Evolutionary conservation across 2,797 vertebrate species (phyloP).

Genomic region (Antennarius maculatus): DNA sequence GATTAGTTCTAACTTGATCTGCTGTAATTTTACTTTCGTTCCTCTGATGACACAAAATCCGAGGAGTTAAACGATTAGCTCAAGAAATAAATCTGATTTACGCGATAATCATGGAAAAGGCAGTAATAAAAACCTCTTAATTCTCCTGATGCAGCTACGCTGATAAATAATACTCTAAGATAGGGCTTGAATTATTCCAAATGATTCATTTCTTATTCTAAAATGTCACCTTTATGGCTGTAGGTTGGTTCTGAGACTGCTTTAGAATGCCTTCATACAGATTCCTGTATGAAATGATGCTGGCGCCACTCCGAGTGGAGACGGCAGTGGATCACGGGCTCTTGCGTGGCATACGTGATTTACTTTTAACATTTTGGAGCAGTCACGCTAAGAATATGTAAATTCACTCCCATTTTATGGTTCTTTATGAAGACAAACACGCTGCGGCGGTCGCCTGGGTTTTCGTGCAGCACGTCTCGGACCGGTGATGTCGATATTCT

Average conservation of each 20-base stretch:
- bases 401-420: slow-evolving; percentile 32
- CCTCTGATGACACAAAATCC: too few species aligned
- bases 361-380: slow-evolving; percentile 23
- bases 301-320: background rate
- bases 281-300: background rate
- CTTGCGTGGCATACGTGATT: slow-evolving; percentile 22
- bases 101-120: background rate
- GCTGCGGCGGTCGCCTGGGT: slow-evolving; percentile 18
- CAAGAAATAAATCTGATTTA: too few species aligned
- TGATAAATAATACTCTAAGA: background rate
- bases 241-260: too few species aligned
- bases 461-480: slow-evolving; percentile 13
- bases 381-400: slow-evolving; percentile 31
- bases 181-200: background rate
- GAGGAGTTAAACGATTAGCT: too few species aligned
- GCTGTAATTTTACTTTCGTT: too few species aligned
- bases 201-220: background rate
- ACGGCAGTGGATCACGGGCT: slow-evolving; percentile 20
- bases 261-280: background rate
- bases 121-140: background rate
- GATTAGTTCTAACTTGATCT: too few species aligned
- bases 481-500: slow-evolving; percentile 17
- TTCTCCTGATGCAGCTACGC: background rate
- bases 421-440: slow-evolving; percentile 29
- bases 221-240: background rate